Conservation (phyloP, 2,797 vertebrate genomes). For the Caiman crocodilus region DNA sequence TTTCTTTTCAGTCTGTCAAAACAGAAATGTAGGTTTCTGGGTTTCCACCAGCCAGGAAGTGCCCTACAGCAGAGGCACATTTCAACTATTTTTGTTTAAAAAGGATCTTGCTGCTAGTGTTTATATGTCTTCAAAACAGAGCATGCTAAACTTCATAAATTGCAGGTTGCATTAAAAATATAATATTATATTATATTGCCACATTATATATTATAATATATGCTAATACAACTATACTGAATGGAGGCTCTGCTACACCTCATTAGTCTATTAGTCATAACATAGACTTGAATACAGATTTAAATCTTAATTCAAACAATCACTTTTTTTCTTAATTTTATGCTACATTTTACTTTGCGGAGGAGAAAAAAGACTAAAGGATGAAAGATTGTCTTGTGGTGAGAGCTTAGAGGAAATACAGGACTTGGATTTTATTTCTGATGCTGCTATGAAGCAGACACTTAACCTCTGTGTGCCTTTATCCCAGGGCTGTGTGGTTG, state of each 20-base stretch:
- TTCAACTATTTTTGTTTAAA: background rate
- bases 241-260: background rate
- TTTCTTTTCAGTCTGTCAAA: background rate
- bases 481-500: accelerated
- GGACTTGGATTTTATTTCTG: conserved; percentile 1
- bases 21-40: accelerated
- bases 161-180: background rate
- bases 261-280: background rate
- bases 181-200: too few relatives aligned
- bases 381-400: background rate
- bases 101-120: background rate
- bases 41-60: background rate
- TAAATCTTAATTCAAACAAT: background rate
- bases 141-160: background rate
- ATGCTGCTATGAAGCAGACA: accelerated
- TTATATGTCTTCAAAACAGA: background rate
- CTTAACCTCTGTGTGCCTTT: background rate
- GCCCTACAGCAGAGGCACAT: background rate
- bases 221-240: background rate
- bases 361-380: background rate
- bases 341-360: background rate
- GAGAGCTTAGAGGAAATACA: background rate
- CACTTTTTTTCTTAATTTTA: background rate
- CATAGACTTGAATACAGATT: accelerated
- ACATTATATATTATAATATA: too few relatives aligned